Conservation (phyloP, 2,888 invertebrate species). For the Balanococcus diminutus region DNA sequence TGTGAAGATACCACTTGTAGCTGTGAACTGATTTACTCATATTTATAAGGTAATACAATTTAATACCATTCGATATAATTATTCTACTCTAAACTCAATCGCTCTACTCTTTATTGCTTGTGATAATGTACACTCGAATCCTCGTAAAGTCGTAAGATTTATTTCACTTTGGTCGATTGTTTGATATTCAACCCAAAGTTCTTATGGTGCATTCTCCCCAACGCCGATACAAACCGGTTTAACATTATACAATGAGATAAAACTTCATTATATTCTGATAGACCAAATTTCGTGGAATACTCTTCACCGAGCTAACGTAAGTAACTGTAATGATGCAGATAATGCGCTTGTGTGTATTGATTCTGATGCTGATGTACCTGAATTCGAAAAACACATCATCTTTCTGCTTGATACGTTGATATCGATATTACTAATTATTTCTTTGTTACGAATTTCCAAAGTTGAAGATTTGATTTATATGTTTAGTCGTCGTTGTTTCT, state of each 20-base stretch:
- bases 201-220: background rate
- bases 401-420: background rate
- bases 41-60: background rate
- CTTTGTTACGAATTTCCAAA: background rate
- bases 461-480: background rate
- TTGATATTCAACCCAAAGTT: background rate
- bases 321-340: background rate
- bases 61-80: background rate
- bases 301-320: background rate
- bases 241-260: background rate
- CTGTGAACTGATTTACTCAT: background rate
- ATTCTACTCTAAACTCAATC: background rate
- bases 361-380: background rate
- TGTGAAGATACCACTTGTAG: background rate
- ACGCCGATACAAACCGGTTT: background rate
- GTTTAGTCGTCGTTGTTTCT: background rate
- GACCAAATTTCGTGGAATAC: background rate
- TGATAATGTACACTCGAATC: background rate
- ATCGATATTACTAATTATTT: background rate
- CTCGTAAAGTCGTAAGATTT: background rate
- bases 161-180: background rate
- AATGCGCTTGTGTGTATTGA: background rate
- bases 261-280: background rate
- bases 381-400: background rate
- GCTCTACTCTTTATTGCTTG: too few relatives aligned